Conservation (phyloP, 2,797 vertebrate genomes). For the Hirundo rustica region DNA sequence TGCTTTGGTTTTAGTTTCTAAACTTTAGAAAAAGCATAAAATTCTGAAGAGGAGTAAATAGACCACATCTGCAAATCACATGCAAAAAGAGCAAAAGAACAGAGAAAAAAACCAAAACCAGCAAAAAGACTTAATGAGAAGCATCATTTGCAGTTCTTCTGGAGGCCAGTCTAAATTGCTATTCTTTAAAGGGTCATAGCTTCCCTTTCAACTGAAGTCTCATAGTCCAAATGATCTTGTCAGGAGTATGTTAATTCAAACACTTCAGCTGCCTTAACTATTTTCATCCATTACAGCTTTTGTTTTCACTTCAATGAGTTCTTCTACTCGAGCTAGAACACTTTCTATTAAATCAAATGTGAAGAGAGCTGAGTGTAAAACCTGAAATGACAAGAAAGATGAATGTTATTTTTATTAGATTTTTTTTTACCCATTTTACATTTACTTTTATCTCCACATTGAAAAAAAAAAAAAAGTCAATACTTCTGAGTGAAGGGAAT, state of each 20-base stretch:
- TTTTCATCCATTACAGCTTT: constrained; percentile 73
- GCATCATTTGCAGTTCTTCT: not conserved
- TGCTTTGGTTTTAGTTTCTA: not conserved
- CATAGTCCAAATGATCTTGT: not conserved
- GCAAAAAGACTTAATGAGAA: not conserved
- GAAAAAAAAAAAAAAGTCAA: not conserved
- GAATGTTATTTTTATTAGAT: not conserved
- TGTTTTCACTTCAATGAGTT: constrained; percentile 85
- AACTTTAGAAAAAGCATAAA: not conserved
- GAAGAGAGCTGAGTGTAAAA: constrained; percentile 90
- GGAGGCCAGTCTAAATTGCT: not conserved
- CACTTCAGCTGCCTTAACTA: constrained; percentile 58
- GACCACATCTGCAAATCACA: not conserved
- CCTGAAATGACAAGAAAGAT: constrained; percentile 78
- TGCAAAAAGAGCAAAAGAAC: not conserved
- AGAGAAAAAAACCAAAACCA: not conserved
- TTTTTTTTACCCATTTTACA: not conserved
- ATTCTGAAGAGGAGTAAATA: not conserved
- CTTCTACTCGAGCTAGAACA: constrained; percentile 89
- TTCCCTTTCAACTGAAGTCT: not conserved
- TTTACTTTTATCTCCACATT: not conserved
- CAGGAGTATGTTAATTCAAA: not conserved
- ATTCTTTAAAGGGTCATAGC: not conserved
- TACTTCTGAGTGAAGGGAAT: not conserved
- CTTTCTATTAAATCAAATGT: constrained; percentile 98